Evolutionary conservation across 2,113 vertebrate genomes (phyloP), one percentile per base, ranked within the genome.

Genomic region (Paedocypris sp.): DNA sequence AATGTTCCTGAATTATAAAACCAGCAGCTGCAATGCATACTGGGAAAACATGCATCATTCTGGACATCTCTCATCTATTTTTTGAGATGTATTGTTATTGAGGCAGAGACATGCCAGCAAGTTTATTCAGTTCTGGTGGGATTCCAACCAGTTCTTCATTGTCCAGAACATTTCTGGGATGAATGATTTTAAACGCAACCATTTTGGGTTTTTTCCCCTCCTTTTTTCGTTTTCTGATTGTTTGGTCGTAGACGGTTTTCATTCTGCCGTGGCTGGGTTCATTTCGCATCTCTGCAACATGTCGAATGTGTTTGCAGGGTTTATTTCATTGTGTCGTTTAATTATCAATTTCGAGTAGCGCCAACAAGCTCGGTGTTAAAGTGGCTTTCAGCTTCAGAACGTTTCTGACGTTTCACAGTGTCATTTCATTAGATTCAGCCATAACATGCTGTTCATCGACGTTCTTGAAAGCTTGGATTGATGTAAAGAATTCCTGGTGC

Each of bases 51-150:
- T 47, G 23, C 22, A 47, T 47, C 23, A 47, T 25, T 7, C 25
- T 28, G 45, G 13, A 48, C 45, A 48, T 29, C 25, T 3, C 13
- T 48, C n/a, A n/a, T 28, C 3, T 15, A 7, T n/a, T 9, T 48
- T n/a, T n/a, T n/a, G n/a, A n/a, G 45, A 48, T 48, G 23, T 26
- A 48, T 29, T 48, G 16, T 48, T 48, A 48, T 15, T 48, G 45
- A 48, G 12, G 45, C 45, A 48, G 25, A 48, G 45, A 48, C 25
- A 9, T 48, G 45, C 45, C 25, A 47, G 7, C 3, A 2, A 48
- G 45, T 48, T 48, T 8, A 47, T 28, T 47, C 45, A 8, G 12
- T 47, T 47, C 12, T 47, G 45, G 22, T 47, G 23, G 45, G 23
- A 47, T 26, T 25, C 13, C 23, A 28, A 47, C 3, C 23, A 47